Base-by-base conservation (phyloP, 2,888 invertebrate species). In the Bursaphelenchus okinawaensis region DNA sequence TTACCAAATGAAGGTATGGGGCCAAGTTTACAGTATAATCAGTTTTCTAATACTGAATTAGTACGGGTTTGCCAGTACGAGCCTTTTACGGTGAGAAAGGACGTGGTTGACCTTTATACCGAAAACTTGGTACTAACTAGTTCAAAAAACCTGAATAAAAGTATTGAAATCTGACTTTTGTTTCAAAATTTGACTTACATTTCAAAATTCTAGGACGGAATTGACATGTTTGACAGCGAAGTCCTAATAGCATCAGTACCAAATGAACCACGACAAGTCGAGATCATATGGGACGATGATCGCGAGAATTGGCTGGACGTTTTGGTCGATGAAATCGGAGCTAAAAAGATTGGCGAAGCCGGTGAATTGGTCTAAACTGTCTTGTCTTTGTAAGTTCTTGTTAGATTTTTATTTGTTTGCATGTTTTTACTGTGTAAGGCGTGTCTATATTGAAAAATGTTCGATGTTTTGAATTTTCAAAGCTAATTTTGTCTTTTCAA, bases 171-270 rank as follows among this genome's bases (percentile, higher is more conserved):
- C n/a, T n/a, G n/a, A n/a, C n/a, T n/a, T n/a, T n/a, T n/a, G n/a
- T 57, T 23, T 64, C 22, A 22, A 12, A 7, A 59, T 16, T 26
- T 54, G 24, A n/a, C 4, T 54, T 54, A 67, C 29, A 50, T n/a
- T 24, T 22, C 0, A 22, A 59, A 40, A 51, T 59, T 75, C 55
- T 29, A 75, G 66, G 79, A 79, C 29, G 79, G 79, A n/a, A 71
- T 79, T 52, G 78, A 78, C 29, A 69, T 80, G 68, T 79, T 79
- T 65, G 67, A 77, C 58, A 76, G 79, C 22, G 79, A 79, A 51
- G 55, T 79, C 9, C 66, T 73, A 23, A 23, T 79, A 9, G 55
- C 76, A 28, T 24, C 65, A 28, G 31, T 68, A 0, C 29, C 64
- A 22, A 58, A 60, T 23, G 67, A 75, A 9, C 16, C 55, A 26